These are phyloP conservation scores for Oophaga pumilio DNA, from an alignment of 2,113 vertebrate genomes.

Conservation along the genomic window DNA sequence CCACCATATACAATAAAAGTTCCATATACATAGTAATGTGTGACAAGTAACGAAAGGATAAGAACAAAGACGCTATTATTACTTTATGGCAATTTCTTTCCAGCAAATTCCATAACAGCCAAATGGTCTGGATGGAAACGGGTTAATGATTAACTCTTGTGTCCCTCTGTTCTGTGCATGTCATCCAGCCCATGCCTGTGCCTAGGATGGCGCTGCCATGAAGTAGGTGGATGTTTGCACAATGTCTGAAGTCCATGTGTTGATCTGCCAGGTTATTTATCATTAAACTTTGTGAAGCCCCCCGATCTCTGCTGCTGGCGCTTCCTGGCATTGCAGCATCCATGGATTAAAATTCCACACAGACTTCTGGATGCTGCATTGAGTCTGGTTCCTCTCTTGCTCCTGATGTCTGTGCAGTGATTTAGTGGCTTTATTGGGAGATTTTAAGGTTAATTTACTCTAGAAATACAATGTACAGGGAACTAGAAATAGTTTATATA, in stretches of 20 bases:
- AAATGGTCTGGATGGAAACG: no score
- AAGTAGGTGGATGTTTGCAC: slow-evolving; percentile 7
- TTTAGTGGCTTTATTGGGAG: slow-evolving; percentile 33
- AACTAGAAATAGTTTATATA: neutral
- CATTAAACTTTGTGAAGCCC: slow-evolving; percentile 43
- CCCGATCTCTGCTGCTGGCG: slow-evolving; percentile 3
- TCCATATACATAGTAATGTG: neutral
- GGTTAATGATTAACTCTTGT: neutral
- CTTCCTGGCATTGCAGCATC: slow-evolving; percentile 41
- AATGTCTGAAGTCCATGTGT: slow-evolving; percentile 20
- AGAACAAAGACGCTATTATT: slow-evolving; percentile 16
- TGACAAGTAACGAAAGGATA: slow-evolving; percentile 2
- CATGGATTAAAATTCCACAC: slow-evolving; percentile 56
- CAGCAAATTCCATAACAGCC: neutral
- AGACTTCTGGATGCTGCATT: slow-evolving; percentile 58
- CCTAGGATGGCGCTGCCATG: neutral
- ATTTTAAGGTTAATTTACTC: slow-evolving; percentile 53
- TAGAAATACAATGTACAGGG: neutral
- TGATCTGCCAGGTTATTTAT: slow-evolving; percentile 35
- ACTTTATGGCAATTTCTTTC: neutral
- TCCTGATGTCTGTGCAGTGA: slow-evolving; percentile 21
- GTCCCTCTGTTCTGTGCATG: neutral
- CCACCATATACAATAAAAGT: neutral
- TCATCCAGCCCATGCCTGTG: neutral
- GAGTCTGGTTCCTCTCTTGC: slow-evolving; percentile 52